Conservation (phyloP, 2,888 invertebrate genomes). For the Hypsopygia costalis region DNA sequence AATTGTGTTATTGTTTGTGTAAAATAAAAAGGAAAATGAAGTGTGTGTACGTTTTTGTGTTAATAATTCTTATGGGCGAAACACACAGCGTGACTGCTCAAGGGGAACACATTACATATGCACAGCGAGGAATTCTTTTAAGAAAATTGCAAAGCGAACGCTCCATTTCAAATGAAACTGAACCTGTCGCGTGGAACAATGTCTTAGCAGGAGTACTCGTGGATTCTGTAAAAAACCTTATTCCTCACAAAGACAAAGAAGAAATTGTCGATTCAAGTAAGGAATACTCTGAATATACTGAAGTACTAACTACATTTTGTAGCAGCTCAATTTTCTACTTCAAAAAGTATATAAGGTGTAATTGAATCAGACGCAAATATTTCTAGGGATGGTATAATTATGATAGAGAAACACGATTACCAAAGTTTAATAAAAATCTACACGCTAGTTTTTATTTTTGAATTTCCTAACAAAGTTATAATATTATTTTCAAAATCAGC, state of each 20-base stretch:
- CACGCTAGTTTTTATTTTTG: too few species aligned
- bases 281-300: neutral
- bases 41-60: neutral
- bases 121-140: too few species aligned
- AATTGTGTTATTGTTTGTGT: conserved; percentile 47
- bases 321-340: neutral
- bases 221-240: neutral
- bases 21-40: conserved; percentile 18
- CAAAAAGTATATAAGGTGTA: too few species aligned
- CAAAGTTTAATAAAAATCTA: too few species aligned
- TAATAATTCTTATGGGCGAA: neutral
- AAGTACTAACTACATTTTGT: neutral
- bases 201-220: neutral
- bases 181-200: neutral
- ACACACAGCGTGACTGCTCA: neutral
- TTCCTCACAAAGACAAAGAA: neutral
- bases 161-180: too few species aligned
- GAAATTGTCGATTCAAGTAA: neutral
- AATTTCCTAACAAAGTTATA: too few species aligned
- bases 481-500: too few species aligned
- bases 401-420: too few species aligned
- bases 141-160: too few species aligned
- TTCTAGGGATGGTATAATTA: too few species aligned
- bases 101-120: neutral
- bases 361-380: too few species aligned